Conservation (phyloP, 2,888 invertebrate species). For the Mesoligia furuncula region DNA sequence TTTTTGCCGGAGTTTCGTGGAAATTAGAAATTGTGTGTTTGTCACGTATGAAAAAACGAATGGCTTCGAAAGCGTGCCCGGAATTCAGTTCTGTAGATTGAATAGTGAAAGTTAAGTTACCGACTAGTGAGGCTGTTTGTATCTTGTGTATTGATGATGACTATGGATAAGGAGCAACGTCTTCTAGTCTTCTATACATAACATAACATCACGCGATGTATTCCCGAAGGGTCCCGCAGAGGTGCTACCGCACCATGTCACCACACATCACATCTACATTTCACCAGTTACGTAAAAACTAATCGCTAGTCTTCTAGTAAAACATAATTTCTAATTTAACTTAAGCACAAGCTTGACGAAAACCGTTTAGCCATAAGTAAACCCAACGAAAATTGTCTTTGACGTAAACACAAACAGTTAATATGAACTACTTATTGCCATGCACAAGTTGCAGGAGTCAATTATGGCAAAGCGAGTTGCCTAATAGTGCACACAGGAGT, state of each 20-base stretch:
- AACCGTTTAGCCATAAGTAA: neutral
- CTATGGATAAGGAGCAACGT: no score
- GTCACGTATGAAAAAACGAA: conserved; percentile 54
- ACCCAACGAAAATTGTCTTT: conserved; percentile 18
- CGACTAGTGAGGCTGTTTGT: neutral
- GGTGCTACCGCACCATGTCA: neutral
- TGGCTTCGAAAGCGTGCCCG: conserved; percentile 21
- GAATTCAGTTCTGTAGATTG: conserved; percentile 24
- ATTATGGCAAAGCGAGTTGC: conserved; percentile 53
- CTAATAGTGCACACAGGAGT: conserved; percentile 50
- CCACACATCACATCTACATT: neutral
- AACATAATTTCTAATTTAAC: neutral
- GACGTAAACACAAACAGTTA: conserved; percentile 18
- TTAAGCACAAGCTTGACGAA: neutral
- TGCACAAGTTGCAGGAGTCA: conserved; percentile 50
- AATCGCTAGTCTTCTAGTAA: neutral
- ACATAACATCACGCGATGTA: neutral
- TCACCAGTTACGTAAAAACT: neutral
- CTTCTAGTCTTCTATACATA: neutral
- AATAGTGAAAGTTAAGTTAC: conserved; percentile 18
- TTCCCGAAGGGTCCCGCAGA: neutral
- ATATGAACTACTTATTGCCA: conserved; percentile 34
- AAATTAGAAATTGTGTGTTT: conserved; percentile 46
- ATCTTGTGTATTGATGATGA: neutral
- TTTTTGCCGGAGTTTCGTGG: conserved; percentile 30